Percentiles rank a stretch among this genome's conserved stretches.
Conservation (phyloP, 2,113 vertebrate genomes). For the Platysternon megacephalum region DNA sequence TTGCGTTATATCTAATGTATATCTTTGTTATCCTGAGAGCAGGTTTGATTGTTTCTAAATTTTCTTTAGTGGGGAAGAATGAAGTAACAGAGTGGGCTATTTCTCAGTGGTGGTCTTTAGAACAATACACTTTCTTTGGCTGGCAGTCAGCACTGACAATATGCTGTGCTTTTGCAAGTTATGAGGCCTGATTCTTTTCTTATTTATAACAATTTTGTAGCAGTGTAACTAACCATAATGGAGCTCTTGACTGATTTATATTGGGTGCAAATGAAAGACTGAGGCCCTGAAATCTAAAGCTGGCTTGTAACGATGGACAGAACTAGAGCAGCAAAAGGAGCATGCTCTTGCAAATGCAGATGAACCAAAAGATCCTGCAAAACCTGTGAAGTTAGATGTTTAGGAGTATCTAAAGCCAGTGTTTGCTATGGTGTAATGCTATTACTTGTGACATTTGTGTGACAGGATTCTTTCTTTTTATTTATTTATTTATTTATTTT, state of each 20-base stretch:
- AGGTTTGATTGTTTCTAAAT: neutral
- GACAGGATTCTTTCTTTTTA: conserved; percentile 39
- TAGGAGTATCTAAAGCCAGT: neutral
- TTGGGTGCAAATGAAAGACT: neutral
- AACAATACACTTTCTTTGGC: neutral
- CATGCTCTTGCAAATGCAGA: neutral
- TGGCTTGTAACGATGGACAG: neutral
- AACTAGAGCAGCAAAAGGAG: neutral
- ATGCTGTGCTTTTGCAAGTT: no score
- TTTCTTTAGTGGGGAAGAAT: neutral
- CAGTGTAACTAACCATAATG: neutral
- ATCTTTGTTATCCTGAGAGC: neutral
- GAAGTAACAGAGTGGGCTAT: neutral
- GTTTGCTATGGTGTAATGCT: conserved; percentile 3
- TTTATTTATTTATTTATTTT: neutral
- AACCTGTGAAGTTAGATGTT: conserved; percentile 16
- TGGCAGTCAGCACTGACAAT: neutral
- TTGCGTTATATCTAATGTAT: neutral
- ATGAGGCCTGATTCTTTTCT: neutral
- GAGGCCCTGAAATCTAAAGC: neutral
- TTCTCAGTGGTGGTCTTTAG: neutral
- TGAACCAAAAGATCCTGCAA: neutral
- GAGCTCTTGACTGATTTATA: neutral
- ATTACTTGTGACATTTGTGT: conserved; percentile 47
- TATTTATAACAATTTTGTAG: neutral